phyloP scores from a whole-genome alignment of 2,113 vertebrate genomes.

The Centropus bengalensis region DNA sequence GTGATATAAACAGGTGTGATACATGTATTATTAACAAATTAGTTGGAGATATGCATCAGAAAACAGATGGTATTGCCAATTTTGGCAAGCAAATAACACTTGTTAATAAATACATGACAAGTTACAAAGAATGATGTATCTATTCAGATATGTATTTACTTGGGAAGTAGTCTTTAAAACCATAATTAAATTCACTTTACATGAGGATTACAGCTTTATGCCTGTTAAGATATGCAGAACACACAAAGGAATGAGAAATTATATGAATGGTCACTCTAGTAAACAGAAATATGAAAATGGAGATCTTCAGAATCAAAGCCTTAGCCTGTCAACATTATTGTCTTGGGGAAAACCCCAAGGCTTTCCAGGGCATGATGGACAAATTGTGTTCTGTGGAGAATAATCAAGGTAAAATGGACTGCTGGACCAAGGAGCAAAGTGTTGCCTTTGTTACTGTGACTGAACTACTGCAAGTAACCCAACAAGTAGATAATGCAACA shows the following conservation, averaged over 20 bases:
- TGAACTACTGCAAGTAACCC: neutral
- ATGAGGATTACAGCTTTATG: neutral
- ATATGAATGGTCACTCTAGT: neutral
- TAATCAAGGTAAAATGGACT: neutral
- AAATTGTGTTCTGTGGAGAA: neutral
- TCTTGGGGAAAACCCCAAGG: neutral
- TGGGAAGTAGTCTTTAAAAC: neutral
- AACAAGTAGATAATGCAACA: accelerated
- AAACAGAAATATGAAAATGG: accelerated
- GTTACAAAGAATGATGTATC: neutral
- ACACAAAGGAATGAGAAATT: neutral
- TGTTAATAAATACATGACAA: neutral
- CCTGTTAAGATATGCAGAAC: neutral
- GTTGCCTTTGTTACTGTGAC: neutral
- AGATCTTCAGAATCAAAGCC: neutral
- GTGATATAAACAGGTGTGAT: neutral
- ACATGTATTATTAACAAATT: neutral
- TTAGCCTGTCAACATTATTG: neutral
- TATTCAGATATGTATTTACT: neutral
- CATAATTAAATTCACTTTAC: neutral
- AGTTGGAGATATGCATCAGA: neutral
- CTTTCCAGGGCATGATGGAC: neutral
- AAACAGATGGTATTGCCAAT: neutral
- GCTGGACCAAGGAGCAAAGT: neutral
- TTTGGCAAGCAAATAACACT: neutral